Conservation (phyloP, 2,888 invertebrate species). For the Hydrotaea diabolus region DNA sequence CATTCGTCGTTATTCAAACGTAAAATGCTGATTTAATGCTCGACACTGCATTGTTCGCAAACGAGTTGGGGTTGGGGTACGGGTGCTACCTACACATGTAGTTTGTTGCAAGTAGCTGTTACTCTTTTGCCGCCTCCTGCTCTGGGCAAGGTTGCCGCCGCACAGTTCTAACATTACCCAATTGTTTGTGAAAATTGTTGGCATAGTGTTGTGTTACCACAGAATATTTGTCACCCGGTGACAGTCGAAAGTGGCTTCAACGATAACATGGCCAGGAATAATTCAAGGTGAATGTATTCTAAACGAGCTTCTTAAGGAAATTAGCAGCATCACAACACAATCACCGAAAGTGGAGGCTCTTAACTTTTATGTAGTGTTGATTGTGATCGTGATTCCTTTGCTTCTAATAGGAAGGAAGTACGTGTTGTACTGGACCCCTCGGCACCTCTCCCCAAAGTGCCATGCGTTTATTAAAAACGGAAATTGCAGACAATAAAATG, state of each 20-base stretch:
- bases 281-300: slow-evolving; percentile 50
- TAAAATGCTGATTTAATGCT: slow-evolving; percentile 64
- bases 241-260: slow-evolving; percentile 17
- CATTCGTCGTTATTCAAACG: slow-evolving; percentile 47
- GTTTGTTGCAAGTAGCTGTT: slow-evolving; percentile 52
- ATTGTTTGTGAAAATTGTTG: slow-evolving; percentile 37
- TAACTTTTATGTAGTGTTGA: background rate
- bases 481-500: slow-evolving; percentile 39
- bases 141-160: background rate
- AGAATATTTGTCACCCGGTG: slow-evolving; percentile 47
- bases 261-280: background rate
- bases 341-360: too few relatives aligned
- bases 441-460: background rate
- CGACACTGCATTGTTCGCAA: slow-evolving; percentile 4
- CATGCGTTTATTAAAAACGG: slow-evolving; percentile 34
- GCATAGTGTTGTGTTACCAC: slow-evolving; percentile 49
- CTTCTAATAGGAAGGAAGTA: too few relatives aligned
- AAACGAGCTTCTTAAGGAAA: slow-evolving; percentile 40
- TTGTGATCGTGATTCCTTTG: background rate
- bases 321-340: background rate
- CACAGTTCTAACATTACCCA: slow-evolving; percentile 4
- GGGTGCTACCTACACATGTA: too few relatives aligned
- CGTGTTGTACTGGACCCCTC: background rate
- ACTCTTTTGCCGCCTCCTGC: background rate
- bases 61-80: slow-evolving; percentile 17